These are phyloP conservation scores for Cyanoderma ruficeps DNA, from an alignment of 2,113 vertebrate genomes.

Conservation along the genomic window DNA sequence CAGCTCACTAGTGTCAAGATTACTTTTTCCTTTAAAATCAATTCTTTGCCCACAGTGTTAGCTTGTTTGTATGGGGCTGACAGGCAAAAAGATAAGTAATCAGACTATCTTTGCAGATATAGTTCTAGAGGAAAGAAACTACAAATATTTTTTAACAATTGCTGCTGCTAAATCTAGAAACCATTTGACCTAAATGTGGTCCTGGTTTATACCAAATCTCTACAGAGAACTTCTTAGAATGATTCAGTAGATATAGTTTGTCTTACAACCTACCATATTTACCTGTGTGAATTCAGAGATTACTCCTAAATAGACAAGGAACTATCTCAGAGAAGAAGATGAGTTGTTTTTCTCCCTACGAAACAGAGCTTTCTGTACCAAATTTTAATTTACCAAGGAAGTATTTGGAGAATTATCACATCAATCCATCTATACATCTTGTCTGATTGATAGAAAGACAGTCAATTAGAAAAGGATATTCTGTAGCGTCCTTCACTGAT, in stretches of 20 bases:
- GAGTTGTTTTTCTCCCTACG: neutral
- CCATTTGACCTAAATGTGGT: neutral
- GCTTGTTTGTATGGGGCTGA: neutral
- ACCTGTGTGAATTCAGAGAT: neutral
- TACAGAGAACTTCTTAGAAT: neutral
- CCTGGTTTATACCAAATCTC: neutral
- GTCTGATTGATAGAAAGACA: neutral
- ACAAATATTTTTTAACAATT: neutral
- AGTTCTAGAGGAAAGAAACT: neutral
- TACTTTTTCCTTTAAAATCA: neutral
- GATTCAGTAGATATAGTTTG: accelerated
- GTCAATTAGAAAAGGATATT: neutral
- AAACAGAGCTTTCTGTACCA: neutral
- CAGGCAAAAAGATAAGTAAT: neutral
- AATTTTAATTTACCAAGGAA: neutral
- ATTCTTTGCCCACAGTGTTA: neutral
- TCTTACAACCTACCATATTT: neutral
- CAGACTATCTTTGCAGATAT: neutral
- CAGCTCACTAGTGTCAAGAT: neutral
- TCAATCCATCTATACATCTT: neutral
- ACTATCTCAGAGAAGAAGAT: neutral
- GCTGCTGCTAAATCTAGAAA: neutral
- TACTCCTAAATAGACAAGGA: neutral
- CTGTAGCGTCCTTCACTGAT: neutral
- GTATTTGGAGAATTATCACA: neutral